Conservation (phyloP, 2,888 invertebrate species). For the Melinopterus prodromus region DNA sequence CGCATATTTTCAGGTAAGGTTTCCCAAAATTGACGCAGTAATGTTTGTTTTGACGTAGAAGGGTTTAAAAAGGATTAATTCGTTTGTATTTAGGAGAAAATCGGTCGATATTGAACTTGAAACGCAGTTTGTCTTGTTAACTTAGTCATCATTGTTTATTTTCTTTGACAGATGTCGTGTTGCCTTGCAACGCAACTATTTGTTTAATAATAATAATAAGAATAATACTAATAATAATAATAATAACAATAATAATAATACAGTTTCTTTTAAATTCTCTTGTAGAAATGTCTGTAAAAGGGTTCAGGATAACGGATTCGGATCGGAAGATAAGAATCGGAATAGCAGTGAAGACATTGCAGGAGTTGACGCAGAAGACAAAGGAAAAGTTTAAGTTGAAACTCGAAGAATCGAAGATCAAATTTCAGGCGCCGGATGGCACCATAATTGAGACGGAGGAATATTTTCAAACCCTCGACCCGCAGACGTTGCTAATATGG, state of each 20-base stretch:
- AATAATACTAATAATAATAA: not conserved
- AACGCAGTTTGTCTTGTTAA: not conserved
- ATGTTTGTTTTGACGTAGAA: not conserved
- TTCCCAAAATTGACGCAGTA: not conserved
- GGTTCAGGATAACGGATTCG: slow-evolving; percentile 77
- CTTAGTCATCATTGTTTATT: too few species aligned
- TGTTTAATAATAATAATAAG: too few species aligned
- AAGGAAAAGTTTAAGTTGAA: slow-evolving; percentile 65
- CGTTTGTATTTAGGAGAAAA: not conserved
- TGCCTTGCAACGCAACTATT: too few species aligned
- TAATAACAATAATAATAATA: not conserved
- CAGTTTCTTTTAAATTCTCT: not conserved
- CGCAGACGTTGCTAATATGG: slow-evolving; percentile 78
- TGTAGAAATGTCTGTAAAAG: slow-evolving; percentile 55
- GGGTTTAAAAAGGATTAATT: not conserved
- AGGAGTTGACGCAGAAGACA: slow-evolving; percentile 74
- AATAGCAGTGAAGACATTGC: slow-evolving; percentile 72
- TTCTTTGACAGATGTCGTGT: too few species aligned
- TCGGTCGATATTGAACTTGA: slow-evolving; percentile 12
- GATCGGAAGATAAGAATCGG: slow-evolving; percentile 74
- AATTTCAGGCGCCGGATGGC: slow-evolving; percentile 67
- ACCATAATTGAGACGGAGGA: slow-evolving; percentile 78
- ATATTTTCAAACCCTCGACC: slow-evolving; percentile 76
- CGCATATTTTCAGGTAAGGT: not conserved
- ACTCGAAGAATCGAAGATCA: slow-evolving; percentile 50